Evolutionary conservation across 2,113 vertebrate genomes (phyloP).

Genomic region (Caracal caracal): DNA sequence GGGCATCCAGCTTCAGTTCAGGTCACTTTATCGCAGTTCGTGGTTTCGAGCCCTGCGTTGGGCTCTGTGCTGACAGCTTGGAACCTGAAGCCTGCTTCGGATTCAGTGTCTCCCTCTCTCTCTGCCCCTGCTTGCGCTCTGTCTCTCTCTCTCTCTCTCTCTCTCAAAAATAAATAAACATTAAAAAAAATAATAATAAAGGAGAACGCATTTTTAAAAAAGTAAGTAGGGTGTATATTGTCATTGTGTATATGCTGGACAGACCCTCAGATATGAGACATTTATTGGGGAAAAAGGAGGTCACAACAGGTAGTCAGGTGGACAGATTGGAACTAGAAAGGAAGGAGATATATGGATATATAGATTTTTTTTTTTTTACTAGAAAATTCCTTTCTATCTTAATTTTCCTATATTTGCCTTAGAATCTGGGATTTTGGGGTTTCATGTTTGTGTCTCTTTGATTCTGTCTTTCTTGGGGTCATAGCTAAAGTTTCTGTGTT

Average conservation of each 20-base stretch:
- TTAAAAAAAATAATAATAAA: no score
- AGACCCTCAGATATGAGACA: background rate
- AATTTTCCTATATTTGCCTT: background rate
- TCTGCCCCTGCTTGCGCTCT: no score
- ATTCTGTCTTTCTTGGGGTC: background rate
- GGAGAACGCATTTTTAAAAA: no score
- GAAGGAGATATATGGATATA: background rate
- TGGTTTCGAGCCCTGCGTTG: no score
- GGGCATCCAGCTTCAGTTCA: no score
- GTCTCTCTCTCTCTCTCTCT: no score
- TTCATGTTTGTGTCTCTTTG: background rate
- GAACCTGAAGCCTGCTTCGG: no score
- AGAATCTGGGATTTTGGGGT: background rate
- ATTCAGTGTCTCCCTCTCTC: no score
- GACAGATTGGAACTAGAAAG: background rate
- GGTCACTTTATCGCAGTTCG: no score
- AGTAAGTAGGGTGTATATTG: background rate
- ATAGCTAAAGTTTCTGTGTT: background rate
- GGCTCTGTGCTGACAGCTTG: no score
- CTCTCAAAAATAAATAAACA: no score
- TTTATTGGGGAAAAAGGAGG: background rate
- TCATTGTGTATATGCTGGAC: background rate
- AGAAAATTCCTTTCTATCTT: slow-evolving; percentile 1
- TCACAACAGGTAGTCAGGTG: background rate
- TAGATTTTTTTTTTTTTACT: background rate